A percentile compares a stretch with the other conserved stretches of the same genome.
Evolutionary conservation across 2,113 vertebrate species (phyloP).

Genomic region (Pavo muticus): DNA sequence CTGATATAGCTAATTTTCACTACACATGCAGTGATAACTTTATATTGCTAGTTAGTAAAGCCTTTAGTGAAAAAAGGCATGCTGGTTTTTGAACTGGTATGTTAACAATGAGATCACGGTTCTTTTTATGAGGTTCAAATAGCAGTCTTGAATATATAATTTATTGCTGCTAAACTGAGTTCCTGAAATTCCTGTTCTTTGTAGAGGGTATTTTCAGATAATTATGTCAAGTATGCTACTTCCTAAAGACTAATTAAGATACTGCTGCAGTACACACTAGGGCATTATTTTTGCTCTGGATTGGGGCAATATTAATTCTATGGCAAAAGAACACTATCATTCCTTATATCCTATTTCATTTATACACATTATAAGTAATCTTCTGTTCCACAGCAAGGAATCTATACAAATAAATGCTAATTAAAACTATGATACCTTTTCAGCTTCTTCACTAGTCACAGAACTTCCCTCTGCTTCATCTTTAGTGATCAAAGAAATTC

Average conservation of each 20-base stretch:
- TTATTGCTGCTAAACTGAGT: neutral
- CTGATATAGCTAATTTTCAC: neutral
- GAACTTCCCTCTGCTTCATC: slow-evolving; percentile 87
- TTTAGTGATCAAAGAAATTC: slow-evolving; percentile 88
- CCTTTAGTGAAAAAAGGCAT: neutral
- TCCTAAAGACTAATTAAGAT: neutral
- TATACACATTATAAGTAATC: neutral
- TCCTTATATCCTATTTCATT: neutral
- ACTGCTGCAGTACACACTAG: neutral
- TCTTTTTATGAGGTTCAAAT: neutral
- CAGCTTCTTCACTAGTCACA: slow-evolving; percentile 86
- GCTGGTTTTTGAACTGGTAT: accelerated
- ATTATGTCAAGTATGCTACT: neutral
- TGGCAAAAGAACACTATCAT: neutral
- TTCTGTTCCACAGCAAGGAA: neutral
- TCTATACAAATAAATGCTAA: neutral
- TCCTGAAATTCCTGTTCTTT: neutral
- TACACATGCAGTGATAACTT: neutral
- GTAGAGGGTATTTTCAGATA: neutral
- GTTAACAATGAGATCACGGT: neutral
- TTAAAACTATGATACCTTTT: slow-evolving; percentile 79
- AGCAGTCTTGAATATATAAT: neutral
- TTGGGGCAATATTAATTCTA: neutral
- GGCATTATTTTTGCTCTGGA: neutral
- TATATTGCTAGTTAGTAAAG: neutral